These are phyloP conservation scores for Zosterops borbonicus DNA, from an alignment of 2,113 vertebrate species.

Conservation along the genomic window DNA sequence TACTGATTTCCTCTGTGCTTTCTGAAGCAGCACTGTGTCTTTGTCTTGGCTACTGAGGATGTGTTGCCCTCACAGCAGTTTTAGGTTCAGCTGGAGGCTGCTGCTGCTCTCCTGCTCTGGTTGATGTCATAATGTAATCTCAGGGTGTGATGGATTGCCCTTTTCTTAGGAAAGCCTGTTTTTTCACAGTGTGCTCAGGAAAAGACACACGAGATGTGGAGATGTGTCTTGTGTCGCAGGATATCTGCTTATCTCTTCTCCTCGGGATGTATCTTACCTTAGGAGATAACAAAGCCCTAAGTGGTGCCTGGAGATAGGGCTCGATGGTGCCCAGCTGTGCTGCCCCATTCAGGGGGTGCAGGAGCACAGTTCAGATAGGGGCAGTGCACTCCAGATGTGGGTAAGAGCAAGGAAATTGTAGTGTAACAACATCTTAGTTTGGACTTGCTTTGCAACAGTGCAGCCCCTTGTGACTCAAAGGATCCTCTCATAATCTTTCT, in stretches of 20 bases:
- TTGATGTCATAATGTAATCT: not conserved
- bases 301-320: not conserved
- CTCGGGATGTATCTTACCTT: not conserved
- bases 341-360: not conserved
- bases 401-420: not conserved
- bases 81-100: not conserved
- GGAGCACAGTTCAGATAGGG: not conserved
- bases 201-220: not conserved
- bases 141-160: not conserved
- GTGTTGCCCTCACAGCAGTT: not conserved
- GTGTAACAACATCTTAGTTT: not conserved
- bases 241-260: not conserved
- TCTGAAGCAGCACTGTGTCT: not conserved
- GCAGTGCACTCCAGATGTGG: not conserved
- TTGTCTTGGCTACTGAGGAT: not conserved
- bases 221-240: not conserved
- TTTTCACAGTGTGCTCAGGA: not conserved
- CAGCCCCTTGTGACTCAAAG: not conserved
- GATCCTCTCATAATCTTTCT: not conserved
- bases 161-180: not conserved
- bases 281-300: conserved; percentile 3
- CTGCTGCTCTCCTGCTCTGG: not conserved
- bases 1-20: not conserved
- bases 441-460: not conserved
- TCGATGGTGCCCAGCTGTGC: not conserved